phyloP scores from a whole-genome alignment of 2,888 invertebrate species.

The Tortrix viridana region DNA sequence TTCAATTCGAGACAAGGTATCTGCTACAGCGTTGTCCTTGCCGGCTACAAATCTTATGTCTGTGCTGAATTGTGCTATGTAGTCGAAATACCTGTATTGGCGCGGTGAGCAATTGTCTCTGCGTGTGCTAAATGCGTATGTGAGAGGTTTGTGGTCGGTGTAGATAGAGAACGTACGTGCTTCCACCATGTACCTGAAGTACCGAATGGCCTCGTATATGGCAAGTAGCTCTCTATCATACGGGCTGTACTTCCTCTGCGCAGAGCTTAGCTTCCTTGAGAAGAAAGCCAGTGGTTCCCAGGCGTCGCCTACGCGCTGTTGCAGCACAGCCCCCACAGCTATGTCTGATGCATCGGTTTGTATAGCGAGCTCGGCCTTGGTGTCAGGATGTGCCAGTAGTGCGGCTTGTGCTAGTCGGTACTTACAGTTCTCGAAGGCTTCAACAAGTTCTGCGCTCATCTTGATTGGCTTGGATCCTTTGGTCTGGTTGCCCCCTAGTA shows the following conservation, averaged over 20 bases:
- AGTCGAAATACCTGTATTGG: too few species aligned
- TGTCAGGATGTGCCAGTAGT: slow-evolving; percentile 52
- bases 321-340: slow-evolving; percentile 58
- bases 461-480: slow-evolving; percentile 44
- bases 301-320: slow-evolving; percentile 47
- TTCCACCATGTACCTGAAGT: slow-evolving; percentile 60
- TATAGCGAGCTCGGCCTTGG: slow-evolving; percentile 47
- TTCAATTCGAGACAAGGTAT: too few species aligned
- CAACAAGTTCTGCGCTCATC: slow-evolving; percentile 38
- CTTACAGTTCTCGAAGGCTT: slow-evolving; percentile 49
- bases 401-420: slow-evolving; percentile 46
- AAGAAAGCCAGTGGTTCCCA: slow-evolving; percentile 60
- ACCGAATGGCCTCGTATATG: slow-evolving; percentile 53
- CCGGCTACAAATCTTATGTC: too few species aligned
- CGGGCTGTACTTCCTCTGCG: too few species aligned
- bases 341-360: slow-evolving; percentile 58
- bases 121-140: slow-evolving; percentile 50
- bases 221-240: slow-evolving; percentile 61
- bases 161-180: slow-evolving; percentile 46
- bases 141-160: too few species aligned
- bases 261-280: slow-evolving; percentile 50
- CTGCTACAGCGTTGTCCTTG: too few species aligned
- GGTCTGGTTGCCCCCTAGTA: too few species aligned
- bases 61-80: too few species aligned
- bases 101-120: slow-evolving; percentile 52